Evolutionary conservation across 2,113 vertebrate genomes (phyloP).

Genomic region (Bagarius yarrelli): DNA sequence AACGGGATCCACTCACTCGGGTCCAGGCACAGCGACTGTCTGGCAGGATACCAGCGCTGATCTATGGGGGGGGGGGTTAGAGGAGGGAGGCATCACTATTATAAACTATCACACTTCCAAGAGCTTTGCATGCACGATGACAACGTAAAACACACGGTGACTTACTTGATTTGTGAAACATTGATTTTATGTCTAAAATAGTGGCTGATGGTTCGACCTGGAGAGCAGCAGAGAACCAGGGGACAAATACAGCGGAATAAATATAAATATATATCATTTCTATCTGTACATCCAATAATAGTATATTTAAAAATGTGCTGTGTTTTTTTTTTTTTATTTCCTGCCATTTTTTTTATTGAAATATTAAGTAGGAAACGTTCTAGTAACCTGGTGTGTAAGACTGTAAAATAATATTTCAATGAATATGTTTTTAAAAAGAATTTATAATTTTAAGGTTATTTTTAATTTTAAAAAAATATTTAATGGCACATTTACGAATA

Average conservation of each 20-base stretch:
- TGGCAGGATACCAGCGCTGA: constrained; percentile 88
- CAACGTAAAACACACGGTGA: constrained; percentile 34
- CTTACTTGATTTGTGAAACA: constrained; percentile 89
- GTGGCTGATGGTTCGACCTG: constrained; percentile 91
- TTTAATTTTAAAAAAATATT: background rate
- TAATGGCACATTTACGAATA: no score
- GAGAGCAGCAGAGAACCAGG: background rate
- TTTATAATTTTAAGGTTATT: background rate
- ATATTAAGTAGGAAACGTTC: background rate
- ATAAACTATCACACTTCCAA: constrained; percentile 2
- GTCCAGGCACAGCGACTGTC: constrained; percentile 87
- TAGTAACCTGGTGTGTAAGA: background rate
- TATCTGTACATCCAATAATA: background rate
- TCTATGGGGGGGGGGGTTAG: constrained; percentile 69
- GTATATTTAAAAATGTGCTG: background rate
- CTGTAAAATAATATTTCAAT: background rate
- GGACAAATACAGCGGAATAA: background rate
- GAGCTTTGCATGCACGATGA: constrained; percentile 25
- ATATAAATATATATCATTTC: background rate
- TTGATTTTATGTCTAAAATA: constrained; percentile 84
- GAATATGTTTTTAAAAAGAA: background rate
- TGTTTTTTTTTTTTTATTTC: background rate
- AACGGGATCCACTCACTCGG: constrained; percentile 76
- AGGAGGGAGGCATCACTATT: constrained; percentile 11
- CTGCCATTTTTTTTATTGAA: no score